Percentiles rank a stretch among this genome's conserved stretches.
phyloP scores from a whole-genome alignment of 2,797 vertebrate species.

The Siniperca scherzeri region DNA sequence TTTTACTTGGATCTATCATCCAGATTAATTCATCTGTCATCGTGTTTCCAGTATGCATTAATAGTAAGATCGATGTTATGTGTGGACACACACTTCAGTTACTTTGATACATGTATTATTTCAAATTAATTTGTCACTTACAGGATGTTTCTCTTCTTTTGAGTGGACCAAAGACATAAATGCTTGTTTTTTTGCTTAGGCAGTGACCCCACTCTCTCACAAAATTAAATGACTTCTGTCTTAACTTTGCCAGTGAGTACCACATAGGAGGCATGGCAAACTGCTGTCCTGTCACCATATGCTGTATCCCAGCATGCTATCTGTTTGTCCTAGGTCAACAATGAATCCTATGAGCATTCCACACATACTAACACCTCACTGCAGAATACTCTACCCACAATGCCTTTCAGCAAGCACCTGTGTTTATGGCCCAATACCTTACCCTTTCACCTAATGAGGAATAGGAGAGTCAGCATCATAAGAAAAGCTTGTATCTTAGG shows the following conservation, averaged over 20 bases:
- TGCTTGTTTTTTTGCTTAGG: neutral
- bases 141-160: neutral
- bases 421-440: conserved; percentile 65
- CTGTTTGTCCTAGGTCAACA: conserved; percentile 84
- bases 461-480: neutral
- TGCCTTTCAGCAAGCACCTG: conserved; percentile 74
- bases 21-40: neutral
- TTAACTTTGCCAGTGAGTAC: neutral
- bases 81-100: neutral
- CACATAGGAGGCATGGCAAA: conserved; percentile 16
- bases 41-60: neutral
- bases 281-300: conserved; percentile 62
- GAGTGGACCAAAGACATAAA: neutral
- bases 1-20: neutral
- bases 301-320: conserved; percentile 73
- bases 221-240: neutral
- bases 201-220: neutral
- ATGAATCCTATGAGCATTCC: conserved; percentile 80
- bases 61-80: neutral
- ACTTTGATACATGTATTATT: neutral
- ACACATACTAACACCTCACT: conserved; percentile 80
- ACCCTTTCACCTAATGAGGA: conserved; percentile 55
- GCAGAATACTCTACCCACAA: conserved; percentile 82
- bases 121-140: neutral
- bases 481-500: conserved; percentile 6